Evolutionary conservation across 2,888 invertebrate species (phyloP), one percentile per base, ranked within the genome.

Genomic region (Agonum fuliginosum): DNA sequence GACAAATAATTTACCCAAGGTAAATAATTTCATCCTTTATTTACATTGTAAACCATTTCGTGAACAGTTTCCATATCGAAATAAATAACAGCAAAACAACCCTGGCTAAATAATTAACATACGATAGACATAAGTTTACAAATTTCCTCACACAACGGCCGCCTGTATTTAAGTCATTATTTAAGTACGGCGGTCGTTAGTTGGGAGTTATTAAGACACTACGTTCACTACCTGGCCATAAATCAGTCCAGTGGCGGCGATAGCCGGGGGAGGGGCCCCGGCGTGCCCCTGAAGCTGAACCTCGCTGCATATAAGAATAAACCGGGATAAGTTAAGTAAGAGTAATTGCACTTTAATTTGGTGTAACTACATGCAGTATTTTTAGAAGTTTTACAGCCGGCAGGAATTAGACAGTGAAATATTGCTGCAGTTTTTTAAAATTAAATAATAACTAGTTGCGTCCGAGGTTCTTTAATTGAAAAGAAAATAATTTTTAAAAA

Each of bases 91-190:
- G 58, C 12, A 62, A 46, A 62, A 62, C 58, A 62, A 17, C 58
- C 58, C 12, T 37, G 71, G 48, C 6, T 48, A 71, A 71, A 71
- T 71, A 48, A 71, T 71, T 71, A 46, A 71, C 71, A 51, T 46
- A 51, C 71, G 46, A 71, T 51, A 37, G 20, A 67, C 67, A 67
- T 67, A 48, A 48, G 37, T 67, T 51, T 30, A 71, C 71, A 71
- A 71, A 51, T 71, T 71, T 71, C 71, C 43, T 30, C 20, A 67
- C 43, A 30, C 14, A 48, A 48, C 46, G 51, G n/a, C 37, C 22
- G 54, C 6, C 72, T 54, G 41, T 58, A 58, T 72, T 72, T 72
- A 72, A 72, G 54, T 72, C 72, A 72, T 72, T 72, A 72, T 72
- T 72, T 72, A 34, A 72, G 54, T 19, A 71, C 51, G 51, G 51